Conservation (phyloP, 2,888 invertebrate genomes). For the Caradrina kadenii region DNA sequence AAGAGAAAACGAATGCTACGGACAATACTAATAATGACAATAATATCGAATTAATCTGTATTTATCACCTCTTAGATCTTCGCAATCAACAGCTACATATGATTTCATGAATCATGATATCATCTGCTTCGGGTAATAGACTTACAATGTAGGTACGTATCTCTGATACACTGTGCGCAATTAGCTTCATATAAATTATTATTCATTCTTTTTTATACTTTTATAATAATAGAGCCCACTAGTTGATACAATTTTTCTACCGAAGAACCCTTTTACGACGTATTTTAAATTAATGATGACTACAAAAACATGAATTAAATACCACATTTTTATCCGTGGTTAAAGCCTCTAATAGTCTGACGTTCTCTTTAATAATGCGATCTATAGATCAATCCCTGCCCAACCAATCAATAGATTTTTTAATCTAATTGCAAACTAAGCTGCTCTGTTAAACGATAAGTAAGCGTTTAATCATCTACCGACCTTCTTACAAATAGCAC, state of each 20-base stretch:
- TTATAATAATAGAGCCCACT: background rate
- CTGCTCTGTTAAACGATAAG: background rate
- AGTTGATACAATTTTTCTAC: no score
- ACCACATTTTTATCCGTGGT: no score
- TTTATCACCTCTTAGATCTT: conserved; percentile 26
- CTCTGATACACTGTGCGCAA: conserved; percentile 12
- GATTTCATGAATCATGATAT: conserved; percentile 1
- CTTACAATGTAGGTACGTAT: background rate
- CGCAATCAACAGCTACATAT: conserved; percentile 15
- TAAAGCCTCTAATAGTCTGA: no score
- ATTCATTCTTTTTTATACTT: conserved; percentile 21
- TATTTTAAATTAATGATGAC: background rate
- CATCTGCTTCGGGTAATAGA: background rate
- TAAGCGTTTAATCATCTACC: conserved; percentile 1
- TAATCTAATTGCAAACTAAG: background rate
- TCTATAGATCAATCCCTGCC: no score
- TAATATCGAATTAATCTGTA: background rate
- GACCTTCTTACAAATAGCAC: conserved; percentile 3
- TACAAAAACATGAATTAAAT: background rate
- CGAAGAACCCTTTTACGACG: background rate
- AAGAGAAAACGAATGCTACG: conserved; percentile 9
- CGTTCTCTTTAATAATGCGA: no score
- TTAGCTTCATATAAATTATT: background rate
- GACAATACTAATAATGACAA: no score
- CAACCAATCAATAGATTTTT: no score